Evolutionary conservation across 2,888 invertebrate genomes (phyloP).

Genomic region (Diarsia dahlii): DNA sequence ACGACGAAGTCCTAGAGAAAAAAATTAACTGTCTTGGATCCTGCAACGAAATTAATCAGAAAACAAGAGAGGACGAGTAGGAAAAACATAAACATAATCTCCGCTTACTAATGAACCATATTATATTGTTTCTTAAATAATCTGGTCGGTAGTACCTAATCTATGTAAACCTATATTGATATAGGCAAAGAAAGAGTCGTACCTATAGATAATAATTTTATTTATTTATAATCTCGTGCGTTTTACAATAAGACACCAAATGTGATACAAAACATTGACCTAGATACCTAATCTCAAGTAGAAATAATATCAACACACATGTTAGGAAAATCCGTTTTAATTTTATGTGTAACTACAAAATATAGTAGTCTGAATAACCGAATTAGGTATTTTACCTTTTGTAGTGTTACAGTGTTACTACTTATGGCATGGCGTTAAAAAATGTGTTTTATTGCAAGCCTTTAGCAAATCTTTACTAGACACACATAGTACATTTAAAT

Average conservation of each 20-base stretch:
- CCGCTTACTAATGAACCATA: no score
- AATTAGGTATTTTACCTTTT: not conserved
- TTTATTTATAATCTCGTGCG: slow-evolving; percentile 10
- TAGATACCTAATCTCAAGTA: slow-evolving; percentile 18
- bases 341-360: not conserved
- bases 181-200: not conserved
- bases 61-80: no score
- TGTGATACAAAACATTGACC: slow-evolving; percentile 40
- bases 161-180: slow-evolving; percentile 8
- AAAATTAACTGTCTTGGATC: no score
- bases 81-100: no score
- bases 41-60: no score
- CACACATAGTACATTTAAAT: no score
- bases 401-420: not conserved
- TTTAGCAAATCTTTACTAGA: no score
- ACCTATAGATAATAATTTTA: no score
- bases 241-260: slow-evolving; percentile 29
- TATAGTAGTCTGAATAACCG: not conserved
- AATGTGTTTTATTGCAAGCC: not conserved
- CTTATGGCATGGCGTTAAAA: not conserved
- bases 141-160: not conserved
- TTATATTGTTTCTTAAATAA: not conserved
- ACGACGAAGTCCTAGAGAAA: no score
- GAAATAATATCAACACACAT: not conserved
- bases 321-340: slow-evolving; percentile 1